A percentile compares a stretch with the other conserved stretches of the same genome.
phyloP scores from a whole-genome alignment of 2,113 vertebrate species.

The Channa maculata region DNA sequence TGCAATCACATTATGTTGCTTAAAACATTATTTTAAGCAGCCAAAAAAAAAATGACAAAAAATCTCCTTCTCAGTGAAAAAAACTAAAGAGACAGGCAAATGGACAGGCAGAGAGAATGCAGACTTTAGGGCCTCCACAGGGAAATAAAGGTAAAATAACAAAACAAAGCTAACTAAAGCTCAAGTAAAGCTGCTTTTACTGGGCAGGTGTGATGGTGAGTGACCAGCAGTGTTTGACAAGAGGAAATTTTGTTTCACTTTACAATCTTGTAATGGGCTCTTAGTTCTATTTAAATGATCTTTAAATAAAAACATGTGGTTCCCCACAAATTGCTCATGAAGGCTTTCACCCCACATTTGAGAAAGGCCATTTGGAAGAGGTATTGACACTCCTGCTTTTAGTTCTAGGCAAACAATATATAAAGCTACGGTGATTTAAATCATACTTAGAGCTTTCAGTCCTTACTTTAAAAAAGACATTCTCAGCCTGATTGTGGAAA shows the following conservation, averaged over 20 bases:
- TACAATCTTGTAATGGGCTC: background rate
- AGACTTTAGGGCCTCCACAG: no score
- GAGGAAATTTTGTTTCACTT: background rate
- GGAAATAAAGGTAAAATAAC: no score
- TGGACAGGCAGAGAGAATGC: no score
- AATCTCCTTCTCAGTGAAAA: no score
- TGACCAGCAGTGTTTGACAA: background rate
- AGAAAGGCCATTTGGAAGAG: background rate
- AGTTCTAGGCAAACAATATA: background rate
- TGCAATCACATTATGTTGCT: no score
- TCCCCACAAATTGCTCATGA: background rate
- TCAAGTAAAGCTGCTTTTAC: no score
- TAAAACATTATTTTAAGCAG: no score
- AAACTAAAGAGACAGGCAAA: no score
- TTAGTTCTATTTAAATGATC: background rate
- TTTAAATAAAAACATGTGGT: constrained; percentile 1
- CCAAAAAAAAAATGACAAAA: no score
- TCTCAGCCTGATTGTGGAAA: background rate
- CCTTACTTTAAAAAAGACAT: background rate
- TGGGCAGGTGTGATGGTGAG: background rate
- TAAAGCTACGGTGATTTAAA: background rate
- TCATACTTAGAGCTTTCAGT: constrained; percentile 16
- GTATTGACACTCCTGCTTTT: background rate
- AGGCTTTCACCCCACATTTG: background rate
- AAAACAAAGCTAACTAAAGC: no score